Evolutionary conservation across 2,797 vertebrate species (phyloP).

Genomic region (Onychomys arenicola): DNA sequence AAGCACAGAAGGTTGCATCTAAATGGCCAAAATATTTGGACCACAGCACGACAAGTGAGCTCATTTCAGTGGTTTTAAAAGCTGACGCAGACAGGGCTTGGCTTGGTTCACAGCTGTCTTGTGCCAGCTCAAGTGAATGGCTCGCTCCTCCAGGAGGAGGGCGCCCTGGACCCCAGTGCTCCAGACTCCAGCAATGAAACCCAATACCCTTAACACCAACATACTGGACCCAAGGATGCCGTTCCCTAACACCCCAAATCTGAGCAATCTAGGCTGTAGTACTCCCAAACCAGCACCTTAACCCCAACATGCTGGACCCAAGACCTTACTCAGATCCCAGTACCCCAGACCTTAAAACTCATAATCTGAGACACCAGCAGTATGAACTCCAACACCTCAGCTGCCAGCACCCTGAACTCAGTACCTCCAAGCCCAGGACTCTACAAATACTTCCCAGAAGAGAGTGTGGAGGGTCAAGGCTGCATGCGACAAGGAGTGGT

Average conservation of each 20-base stretch:
- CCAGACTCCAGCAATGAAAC: neutral
- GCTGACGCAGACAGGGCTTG: constrained; percentile 35
- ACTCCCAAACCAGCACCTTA: neutral
- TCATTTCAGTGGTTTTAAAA: constrained; percentile 57
- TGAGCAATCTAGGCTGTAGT: neutral
- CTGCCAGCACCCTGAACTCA: neutral
- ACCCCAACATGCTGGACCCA: neutral
- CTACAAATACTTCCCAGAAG: rapidly evolving
- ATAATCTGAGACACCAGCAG: neutral
- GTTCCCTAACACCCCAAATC: neutral
- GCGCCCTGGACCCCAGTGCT: neutral
- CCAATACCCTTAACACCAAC: neutral
- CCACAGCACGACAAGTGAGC: constrained; percentile 52
- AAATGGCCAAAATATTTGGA: constrained; percentile 75
- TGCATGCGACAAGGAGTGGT: rapidly evolving
- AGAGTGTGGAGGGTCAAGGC: rapidly evolving
- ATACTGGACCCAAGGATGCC: neutral
- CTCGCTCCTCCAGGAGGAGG: neutral
- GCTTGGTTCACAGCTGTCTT: neutral
- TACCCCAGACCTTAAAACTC: neutral
- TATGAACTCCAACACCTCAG: neutral
- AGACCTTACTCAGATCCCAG: neutral
- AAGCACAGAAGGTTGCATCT: constrained; percentile 69
- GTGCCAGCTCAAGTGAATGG: neutral
- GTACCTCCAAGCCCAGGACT: neutral